Conservation (phyloP, 2,888 invertebrate genomes). For the Conus canariensis region DNA sequence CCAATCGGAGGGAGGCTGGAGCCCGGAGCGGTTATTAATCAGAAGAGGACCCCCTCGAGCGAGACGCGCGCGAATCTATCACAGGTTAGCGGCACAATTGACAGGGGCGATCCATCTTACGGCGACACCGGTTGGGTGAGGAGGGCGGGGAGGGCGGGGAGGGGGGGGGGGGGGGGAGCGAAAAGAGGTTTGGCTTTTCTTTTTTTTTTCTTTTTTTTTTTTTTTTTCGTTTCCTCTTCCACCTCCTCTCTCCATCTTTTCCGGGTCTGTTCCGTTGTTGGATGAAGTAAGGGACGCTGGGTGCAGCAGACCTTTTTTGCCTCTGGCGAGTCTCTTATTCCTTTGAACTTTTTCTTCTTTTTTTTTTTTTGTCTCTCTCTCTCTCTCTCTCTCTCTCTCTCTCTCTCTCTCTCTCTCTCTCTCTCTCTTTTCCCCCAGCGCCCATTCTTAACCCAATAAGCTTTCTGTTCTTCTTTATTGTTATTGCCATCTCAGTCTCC, state of each 20-base stretch:
- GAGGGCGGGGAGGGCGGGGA: background rate
- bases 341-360: background rate
- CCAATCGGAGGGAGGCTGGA: slow-evolving; percentile 1
- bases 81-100: slow-evolving; percentile 31
- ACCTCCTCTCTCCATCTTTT: background rate
- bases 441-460: background rate
- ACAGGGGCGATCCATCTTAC: slow-evolving; percentile 33
- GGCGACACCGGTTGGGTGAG: slow-evolving; percentile 28
- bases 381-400: slow-evolving; percentile 18
- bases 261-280: background rate
- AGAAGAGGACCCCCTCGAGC: slow-evolving; percentile 38
- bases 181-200: background rate
- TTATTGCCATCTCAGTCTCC: background rate
- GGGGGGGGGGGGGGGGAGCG: background rate
- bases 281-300: background rate
- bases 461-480: background rate
- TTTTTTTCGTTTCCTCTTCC: background rate
- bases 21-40: slow-evolving; percentile 34
- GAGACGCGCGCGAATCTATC: slow-evolving; percentile 27
- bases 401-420: slow-evolving; percentile 7
- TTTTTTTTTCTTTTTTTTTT: background rate
- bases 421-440: background rate
- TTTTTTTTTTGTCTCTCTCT: background rate
- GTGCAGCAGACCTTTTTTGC: background rate
- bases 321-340: background rate